These are phyloP conservation scores for Andrena bicolor DNA, from an alignment of 2,888 invertebrate genomes.

Conservation along the genomic window DNA sequence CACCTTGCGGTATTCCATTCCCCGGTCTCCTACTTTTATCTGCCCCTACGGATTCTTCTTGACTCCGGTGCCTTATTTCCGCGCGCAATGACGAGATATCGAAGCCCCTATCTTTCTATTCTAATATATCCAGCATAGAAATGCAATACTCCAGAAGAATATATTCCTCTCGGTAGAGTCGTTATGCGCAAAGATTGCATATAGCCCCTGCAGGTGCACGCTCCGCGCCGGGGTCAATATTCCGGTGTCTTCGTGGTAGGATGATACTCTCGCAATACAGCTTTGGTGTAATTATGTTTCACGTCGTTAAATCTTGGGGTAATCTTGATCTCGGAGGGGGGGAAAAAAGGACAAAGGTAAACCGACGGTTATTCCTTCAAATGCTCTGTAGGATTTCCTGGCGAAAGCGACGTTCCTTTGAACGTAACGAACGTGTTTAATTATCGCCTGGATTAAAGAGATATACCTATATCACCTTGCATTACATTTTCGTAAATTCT, in stretches of 20 bases:
- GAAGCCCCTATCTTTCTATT: constrained; percentile 62
- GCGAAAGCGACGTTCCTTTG: neutral
- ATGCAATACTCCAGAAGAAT: constrained; percentile 55
- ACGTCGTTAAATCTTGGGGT: constrained; percentile 44
- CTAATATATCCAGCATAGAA: constrained; percentile 65
- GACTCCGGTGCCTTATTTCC: constrained; percentile 56
- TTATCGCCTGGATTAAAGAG: too few relatives aligned
- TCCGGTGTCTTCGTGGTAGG: constrained; percentile 65
- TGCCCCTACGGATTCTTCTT: constrained; percentile 49
- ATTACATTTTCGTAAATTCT: too few relatives aligned
- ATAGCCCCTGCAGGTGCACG: constrained; percentile 64
- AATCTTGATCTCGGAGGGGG: constrained; percentile 15
- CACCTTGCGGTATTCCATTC: constrained; percentile 44
- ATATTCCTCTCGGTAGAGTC: constrained; percentile 63
- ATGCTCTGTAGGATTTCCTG: neutral
- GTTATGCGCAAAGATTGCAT: constrained; percentile 68
- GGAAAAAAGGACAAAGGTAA: constrained; percentile 20
- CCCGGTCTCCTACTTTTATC: constrained; percentile 35
- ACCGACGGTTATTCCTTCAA: neutral
- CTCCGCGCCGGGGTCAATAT: constrained; percentile 56
- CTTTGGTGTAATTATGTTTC: constrained; percentile 56
- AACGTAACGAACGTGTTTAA: neutral
- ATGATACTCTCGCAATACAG: constrained; percentile 47
- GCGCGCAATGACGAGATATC: constrained; percentile 65
- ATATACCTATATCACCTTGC: too few relatives aligned